A percentile compares a stretch with the other conserved stretches of the same genome.
phyloP scores from a whole-genome alignment of 2,797 vertebrate genomes.

The Pipistrellus nathusii region DNA sequence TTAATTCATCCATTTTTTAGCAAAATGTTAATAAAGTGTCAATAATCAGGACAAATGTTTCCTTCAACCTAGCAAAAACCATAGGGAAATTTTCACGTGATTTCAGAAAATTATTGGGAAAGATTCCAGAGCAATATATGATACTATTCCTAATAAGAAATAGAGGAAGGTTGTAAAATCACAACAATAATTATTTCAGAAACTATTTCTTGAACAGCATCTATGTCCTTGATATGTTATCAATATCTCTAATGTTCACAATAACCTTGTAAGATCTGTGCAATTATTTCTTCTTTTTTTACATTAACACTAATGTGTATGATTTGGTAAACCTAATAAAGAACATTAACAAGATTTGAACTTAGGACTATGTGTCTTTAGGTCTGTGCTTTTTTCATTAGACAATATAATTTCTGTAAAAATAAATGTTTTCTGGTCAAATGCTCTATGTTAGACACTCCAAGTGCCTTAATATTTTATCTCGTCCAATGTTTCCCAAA shows the following conservation, averaged over 20 bases:
- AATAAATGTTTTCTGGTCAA: background rate
- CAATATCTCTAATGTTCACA: background rate
- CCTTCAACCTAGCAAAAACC: background rate
- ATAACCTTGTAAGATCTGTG: background rate
- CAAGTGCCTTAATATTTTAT: constrained; percentile 21
- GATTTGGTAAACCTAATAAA: background rate
- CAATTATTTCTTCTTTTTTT: background rate
- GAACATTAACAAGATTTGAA: background rate
- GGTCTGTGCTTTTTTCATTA: background rate
- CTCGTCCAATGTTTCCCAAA: background rate
- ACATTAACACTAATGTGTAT: background rate
- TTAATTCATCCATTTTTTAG: background rate
- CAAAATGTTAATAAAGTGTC: background rate
- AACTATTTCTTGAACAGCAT: background rate
- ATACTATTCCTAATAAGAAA: background rate
- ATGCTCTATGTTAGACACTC: background rate
- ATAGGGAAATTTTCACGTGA: background rate
- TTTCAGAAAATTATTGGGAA: background rate
- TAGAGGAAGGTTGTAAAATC: background rate
- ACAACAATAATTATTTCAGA: background rate
- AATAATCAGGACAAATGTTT: background rate
- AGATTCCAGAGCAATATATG: background rate
- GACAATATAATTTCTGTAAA: background rate
- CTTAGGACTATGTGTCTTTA: background rate
- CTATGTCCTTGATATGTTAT: background rate